Evolutionary conservation across 2,113 vertebrate species (phyloP).

Genomic region (Semicossyphus pulcher): DNA sequence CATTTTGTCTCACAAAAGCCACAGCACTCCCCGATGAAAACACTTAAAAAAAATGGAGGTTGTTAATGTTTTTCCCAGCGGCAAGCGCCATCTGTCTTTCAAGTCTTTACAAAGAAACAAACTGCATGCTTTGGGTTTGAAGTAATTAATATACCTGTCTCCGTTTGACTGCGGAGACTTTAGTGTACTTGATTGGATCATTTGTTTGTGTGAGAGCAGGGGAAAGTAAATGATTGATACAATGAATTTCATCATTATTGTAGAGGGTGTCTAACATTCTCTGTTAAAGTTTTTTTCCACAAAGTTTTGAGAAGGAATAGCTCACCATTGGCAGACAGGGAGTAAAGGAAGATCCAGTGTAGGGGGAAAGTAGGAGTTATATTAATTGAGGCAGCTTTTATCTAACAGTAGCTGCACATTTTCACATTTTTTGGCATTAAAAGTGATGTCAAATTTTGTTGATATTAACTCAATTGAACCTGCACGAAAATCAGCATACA

Average conservation of each 20-base stretch:
- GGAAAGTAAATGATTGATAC: neutral
- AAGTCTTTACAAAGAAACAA: conserved; percentile 1
- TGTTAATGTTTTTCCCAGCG: neutral
- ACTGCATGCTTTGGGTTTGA: neutral
- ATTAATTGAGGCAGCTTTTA: neutral
- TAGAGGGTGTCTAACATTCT: neutral
- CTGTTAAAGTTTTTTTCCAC: neutral
- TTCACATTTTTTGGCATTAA: neutral
- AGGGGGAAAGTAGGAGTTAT: neutral
- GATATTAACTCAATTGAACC: neutral
- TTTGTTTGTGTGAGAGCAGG: conserved; percentile 13
- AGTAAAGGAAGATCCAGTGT: neutral
- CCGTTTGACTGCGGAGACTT: neutral
- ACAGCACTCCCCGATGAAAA: conserved; percentile 3
- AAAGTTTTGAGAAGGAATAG: neutral
- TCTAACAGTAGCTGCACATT: neutral
- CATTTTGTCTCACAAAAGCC: neutral
- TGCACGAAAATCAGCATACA: conserved; percentile 16
- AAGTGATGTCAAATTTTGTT: neutral
- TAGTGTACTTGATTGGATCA: conserved; percentile 1
- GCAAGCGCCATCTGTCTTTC: conserved; percentile 7
- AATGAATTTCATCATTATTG: neutral
- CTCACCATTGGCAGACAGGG: neutral
- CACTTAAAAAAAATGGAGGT: neutral
- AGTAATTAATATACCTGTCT: conserved; percentile 22